Percentiles rank a stretch among this genome's conserved stretches.
Conservation (phyloP, 2,113 vertebrate genomes). For the Protomyctophum bolini region DNA sequence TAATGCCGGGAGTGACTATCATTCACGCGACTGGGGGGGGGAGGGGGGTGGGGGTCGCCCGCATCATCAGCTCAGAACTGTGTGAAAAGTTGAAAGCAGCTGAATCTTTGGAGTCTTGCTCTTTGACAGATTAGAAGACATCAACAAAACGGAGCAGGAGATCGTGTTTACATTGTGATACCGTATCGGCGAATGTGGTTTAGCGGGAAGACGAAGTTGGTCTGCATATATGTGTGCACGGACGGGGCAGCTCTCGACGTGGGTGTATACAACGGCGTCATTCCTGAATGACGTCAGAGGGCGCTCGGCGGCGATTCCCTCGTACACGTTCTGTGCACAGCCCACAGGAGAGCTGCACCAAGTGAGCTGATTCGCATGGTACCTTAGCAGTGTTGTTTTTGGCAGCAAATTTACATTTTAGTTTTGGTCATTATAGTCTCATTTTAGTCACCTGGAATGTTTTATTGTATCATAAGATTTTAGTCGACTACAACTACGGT, state of each 20-base stretch:
- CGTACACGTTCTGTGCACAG: slow-evolving; percentile 29
- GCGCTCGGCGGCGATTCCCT: slow-evolving; percentile 13
- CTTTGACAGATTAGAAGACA: background rate
- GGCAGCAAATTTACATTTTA: too few relatives aligned
- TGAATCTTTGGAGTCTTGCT: background rate
- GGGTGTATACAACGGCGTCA: background rate
- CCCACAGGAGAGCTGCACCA: slow-evolving; percentile 20
- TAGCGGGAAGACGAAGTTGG: background rate
- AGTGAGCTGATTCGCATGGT: slow-evolving; percentile 30
- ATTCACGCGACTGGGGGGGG: too few relatives aligned
- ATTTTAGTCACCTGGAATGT: too few relatives aligned
- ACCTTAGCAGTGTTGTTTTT: slow-evolving; percentile 6
- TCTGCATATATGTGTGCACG: background rate
- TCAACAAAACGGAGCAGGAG: background rate
- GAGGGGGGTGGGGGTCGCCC: too few relatives aligned
- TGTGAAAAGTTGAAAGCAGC: background rate
- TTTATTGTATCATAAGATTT: too few relatives aligned
- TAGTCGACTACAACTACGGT: too few relatives aligned
- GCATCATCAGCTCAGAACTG: background rate
- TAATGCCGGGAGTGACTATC: too few relatives aligned
- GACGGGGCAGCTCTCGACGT: background rate
- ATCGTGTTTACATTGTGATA: background rate
- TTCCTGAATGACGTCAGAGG: slow-evolving; percentile 12
- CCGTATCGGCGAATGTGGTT: background rate
- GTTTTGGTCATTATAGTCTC: too few relatives aligned